Base-by-base conservation (phyloP, 2,888 invertebrate species). In the Metacarcinus magister region DNA sequence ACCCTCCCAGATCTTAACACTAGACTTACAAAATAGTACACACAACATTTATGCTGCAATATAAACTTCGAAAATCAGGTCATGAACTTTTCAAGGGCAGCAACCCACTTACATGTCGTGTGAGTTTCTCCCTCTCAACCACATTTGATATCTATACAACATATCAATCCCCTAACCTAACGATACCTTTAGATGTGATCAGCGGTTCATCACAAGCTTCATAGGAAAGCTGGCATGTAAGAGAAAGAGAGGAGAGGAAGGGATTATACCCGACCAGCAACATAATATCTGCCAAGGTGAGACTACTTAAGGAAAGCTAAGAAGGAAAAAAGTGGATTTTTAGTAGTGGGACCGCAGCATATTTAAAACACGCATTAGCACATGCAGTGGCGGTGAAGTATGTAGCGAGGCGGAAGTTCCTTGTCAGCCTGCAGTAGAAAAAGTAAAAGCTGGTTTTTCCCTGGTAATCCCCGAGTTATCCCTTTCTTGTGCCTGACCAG, bases 1-100 rank as follows among this genome's bases (percentile, higher is more conserved):
- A 19, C 5, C 23, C 23, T 19, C 60, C 23, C 60, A 60, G 23
- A 23, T 23, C 60, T 23, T 60, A 13, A 54, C 39, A 10, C 23
- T 60, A 60, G 23, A 60, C 60, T 60, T 60, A 23, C 23, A 60
- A 60, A 60, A 60, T 23, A 19, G 16, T 10, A 28, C 75, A 7
- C 23, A n/a, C 75, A 10, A 75, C 8, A 75, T 75, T 75, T 28
- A n/a, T 75, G 75, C 75, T 28, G 28, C 75, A 75, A 75, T 28
- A 75, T 75, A 75, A 75, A 75, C 28, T 75, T 75, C 28, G 28
- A 75, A 75, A 75, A 75, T n/a, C 28, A 75, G 75, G 75, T 8
- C 75, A 75, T 75, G 75, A 75, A 75, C 75, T 75, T 75, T 75
- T 75, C 75, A 75, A 75, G 75, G 75, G 28, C 75, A 75, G 75